These are phyloP conservation scores for Chloropsis cyanopogon DNA, from an alignment of 2,113 vertebrate genomes.

Conservation along the genomic window DNA sequence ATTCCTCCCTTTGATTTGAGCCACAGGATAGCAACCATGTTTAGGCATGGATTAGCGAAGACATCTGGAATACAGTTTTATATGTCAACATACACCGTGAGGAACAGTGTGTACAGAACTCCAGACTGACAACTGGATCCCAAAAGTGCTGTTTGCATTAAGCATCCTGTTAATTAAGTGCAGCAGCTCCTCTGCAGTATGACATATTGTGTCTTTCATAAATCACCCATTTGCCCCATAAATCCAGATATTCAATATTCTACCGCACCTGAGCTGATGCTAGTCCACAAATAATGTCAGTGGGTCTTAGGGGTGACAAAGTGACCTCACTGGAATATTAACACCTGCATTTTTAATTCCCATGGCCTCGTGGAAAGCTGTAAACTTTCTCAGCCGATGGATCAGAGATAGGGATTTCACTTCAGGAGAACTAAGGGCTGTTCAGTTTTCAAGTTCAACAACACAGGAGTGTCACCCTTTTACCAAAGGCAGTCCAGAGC, in stretches of 20 bases:
- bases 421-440: not conserved
- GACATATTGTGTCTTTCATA: not conserved
- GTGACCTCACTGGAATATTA: not conserved
- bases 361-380: not conserved
- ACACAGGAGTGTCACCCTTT: not conserved
- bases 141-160: not conserved
- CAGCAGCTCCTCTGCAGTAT: not conserved
- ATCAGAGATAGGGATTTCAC: not conserved
- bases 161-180: not conserved
- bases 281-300: not conserved
- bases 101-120: not conserved
- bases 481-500: not conserved
- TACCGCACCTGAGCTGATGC: not conserved
- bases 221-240: not conserved
- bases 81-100: not conserved
- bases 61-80: constrained; percentile 24
- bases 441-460: not conserved
- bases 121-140: not conserved
- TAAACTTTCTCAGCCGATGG: not conserved
- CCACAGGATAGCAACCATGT: not conserved
- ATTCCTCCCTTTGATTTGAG: constrained; percentile 24
- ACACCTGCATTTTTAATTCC: not conserved
- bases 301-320: not conserved
- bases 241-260: not conserved
- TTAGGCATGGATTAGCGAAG: not conserved